Percentiles rank a stretch among this genome's conserved stretches.
Conservation (phyloP, 2,797 vertebrate genomes). For the Dromococcyx pavoninus region DNA sequence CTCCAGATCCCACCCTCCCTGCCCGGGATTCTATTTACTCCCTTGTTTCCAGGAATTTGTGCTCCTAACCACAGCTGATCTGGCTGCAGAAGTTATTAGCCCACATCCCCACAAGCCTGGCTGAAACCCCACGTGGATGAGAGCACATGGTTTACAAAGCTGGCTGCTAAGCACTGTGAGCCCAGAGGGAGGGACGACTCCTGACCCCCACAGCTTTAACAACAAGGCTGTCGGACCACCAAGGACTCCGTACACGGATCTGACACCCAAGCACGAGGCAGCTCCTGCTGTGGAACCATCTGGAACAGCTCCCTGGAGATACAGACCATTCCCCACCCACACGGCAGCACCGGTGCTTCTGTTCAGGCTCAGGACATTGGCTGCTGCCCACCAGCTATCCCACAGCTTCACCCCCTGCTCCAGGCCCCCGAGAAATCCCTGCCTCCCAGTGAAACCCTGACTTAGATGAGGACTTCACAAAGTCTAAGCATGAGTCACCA, state of each 20-base stretch:
- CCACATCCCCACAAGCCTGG: not conserved
- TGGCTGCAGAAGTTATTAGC: not conserved
- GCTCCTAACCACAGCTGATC: not conserved
- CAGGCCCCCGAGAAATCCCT: not conserved
- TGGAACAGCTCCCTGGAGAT: not conserved
- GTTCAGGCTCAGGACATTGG: rapidly evolving
- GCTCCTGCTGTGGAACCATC: not conserved
- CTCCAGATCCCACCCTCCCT: not conserved
- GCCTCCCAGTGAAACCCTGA: not conserved
- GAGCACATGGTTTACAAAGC: rapidly evolving
- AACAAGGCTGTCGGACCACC: not conserved
- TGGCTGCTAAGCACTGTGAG: rapidly evolving
- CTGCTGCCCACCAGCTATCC: not conserved
- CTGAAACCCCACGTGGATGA: rapidly evolving
- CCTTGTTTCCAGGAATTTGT: not conserved
- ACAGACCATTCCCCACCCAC: not conserved
- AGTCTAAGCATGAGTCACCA: not conserved
- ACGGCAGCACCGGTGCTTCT: rapidly evolving
- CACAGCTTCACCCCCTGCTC: not conserved
- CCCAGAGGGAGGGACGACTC: rapidly evolving
- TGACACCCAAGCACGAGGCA: not conserved
- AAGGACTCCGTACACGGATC: not conserved
- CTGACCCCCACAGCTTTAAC: not conserved
- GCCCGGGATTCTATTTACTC: not conserved
- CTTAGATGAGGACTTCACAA: not conserved